Conservation (phyloP, 2,888 invertebrate species). For the Antheraea assamensis region DNA sequence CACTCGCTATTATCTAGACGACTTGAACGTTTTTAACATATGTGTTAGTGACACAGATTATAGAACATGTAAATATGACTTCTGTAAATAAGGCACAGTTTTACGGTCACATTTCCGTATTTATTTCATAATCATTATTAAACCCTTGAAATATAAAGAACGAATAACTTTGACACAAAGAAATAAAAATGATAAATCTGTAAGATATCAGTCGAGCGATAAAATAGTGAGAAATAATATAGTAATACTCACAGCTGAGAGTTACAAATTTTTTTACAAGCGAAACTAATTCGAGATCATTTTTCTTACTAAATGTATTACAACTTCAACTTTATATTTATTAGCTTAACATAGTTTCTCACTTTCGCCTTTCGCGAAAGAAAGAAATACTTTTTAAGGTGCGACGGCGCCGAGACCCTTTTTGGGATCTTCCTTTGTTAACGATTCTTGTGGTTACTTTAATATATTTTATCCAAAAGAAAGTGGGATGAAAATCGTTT, state of each 20-base stretch:
- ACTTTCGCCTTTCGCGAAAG: not conserved
- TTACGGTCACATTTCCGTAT: no score
- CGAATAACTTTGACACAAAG: not conserved
- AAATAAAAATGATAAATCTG: not conserved
- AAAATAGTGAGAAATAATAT: not conserved
- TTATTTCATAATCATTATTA: no score
- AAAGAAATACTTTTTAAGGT: conserved; percentile 15
- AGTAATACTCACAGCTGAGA: not conserved
- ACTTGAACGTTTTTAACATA: no score
- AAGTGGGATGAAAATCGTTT: not conserved
- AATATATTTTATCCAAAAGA: not conserved
- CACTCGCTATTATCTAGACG: no score
- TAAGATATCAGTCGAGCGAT: not conserved
- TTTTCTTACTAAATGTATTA: conserved; percentile 10
- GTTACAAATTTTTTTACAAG: conserved; percentile 4
- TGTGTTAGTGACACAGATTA: no score
- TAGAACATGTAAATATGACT: no score
- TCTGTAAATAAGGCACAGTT: no score
- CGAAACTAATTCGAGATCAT: conserved; percentile 8
- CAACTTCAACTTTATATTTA: conserved; percentile 32
- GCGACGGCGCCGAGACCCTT: conserved; percentile 7
- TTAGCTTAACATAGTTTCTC: conserved; percentile 22
- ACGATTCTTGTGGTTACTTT: conserved; percentile 2
- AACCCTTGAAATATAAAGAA: not conserved
- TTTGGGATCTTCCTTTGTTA: conserved; percentile 16